These are phyloP conservation scores for Boloria selene DNA, from an alignment of 2,888 invertebrate species.

Conservation along the genomic window DNA sequence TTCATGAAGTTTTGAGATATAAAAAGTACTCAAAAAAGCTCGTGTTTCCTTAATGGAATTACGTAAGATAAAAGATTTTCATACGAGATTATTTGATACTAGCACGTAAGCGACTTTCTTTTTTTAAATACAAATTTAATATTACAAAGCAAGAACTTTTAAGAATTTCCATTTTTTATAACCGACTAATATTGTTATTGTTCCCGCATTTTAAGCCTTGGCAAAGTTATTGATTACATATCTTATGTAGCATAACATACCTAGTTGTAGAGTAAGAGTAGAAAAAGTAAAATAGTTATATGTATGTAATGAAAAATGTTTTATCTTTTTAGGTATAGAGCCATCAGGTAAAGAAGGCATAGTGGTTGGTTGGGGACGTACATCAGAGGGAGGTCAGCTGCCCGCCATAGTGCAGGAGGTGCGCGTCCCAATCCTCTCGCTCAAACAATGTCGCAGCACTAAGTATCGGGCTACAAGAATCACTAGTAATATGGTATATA, in stretches of 20 bases:
- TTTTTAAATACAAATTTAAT: too few species aligned
- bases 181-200: too few species aligned
- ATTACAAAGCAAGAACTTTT: not conserved
- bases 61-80: too few species aligned
- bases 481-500: conserved; percentile 87
- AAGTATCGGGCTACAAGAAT: conserved; percentile 92
- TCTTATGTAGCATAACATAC: too few species aligned
- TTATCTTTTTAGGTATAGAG: conserved; percentile 74
- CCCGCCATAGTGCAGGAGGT: conserved; percentile 92
- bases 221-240: too few species aligned
- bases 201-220: too few species aligned
- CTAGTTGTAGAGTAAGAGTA: too few species aligned
- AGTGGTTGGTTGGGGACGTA: conserved; percentile 94
- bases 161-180: not conserved
- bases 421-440: conserved; percentile 90
- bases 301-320: not conserved
- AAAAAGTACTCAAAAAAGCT: too few species aligned
- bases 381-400: conserved; percentile 90
- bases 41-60: too few species aligned
- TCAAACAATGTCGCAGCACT: conserved; percentile 90
- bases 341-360: conserved; percentile 88
- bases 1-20: too few species aligned
- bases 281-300: not conserved
- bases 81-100: too few species aligned
- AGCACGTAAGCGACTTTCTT: too few species aligned